Conservation (phyloP, 92 coral and sea anemone species). For the Phenganax stokvisi region DNA sequence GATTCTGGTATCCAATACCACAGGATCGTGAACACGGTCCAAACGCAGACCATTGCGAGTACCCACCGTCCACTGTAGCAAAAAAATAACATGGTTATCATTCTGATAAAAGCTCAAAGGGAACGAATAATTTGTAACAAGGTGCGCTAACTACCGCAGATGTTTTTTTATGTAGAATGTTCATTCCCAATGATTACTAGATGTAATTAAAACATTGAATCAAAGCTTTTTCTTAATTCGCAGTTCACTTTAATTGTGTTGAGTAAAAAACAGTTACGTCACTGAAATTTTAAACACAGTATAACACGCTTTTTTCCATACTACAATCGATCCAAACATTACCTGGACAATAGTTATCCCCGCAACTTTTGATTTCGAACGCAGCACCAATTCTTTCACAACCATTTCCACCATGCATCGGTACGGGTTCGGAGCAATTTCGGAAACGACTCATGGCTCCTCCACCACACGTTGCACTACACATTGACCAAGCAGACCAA, state of each 20-base stretch:
- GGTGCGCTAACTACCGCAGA: too few relatives aligned
- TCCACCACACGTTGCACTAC: conserved; percentile 83
- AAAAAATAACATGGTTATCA: background rate
- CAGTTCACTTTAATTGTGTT: background rate
- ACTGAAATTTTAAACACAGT: background rate
- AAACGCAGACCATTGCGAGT: conserved; percentile 65
- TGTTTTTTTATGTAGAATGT: too few relatives aligned
- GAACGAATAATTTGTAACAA: background rate
- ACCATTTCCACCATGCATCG: conserved; percentile 74
- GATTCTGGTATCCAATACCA: conserved; percentile 79
- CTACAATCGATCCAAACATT: background rate
- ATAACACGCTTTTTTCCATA: too few relatives aligned
- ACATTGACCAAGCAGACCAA: conserved; percentile 86
- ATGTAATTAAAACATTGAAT: too few relatives aligned
- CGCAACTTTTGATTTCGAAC: conserved; percentile 73
- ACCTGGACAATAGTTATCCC: conserved; percentile 87
- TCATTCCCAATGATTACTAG: too few relatives aligned
- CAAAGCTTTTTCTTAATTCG: too few relatives aligned
- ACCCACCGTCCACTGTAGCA: conserved; percentile 76
- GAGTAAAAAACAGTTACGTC: background rate
- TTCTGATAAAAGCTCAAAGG: background rate
- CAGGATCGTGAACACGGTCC: conserved; percentile 84
- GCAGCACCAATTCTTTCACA: conserved; percentile 75
- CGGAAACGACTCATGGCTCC: conserved; percentile 72
- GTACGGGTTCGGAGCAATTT: conserved; percentile 74